Evolutionary conservation across 2,888 invertebrate genomes (phyloP).

Genomic region (Nebria salina): DNA sequence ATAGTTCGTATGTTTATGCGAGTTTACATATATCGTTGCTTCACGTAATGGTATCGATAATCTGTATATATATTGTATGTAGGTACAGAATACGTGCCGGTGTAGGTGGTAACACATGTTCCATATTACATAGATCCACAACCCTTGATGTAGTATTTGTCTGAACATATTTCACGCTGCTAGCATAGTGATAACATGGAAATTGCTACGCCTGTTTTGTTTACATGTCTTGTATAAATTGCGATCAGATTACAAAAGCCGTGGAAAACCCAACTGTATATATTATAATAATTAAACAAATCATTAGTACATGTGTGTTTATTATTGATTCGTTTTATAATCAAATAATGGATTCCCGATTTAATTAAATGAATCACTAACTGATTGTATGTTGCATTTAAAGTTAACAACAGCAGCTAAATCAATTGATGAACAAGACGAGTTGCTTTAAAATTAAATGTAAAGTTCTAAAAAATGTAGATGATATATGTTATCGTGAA

Average conservation of each 20-base stretch:
- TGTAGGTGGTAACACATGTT: background rate
- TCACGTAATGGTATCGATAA: background rate
- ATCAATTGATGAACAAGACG: too few relatives aligned
- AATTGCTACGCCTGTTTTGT: background rate
- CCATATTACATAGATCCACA: background rate
- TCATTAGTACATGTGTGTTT: too few relatives aligned
- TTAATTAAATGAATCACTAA: too few relatives aligned
- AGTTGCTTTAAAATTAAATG: too few relatives aligned
- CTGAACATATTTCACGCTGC: background rate
- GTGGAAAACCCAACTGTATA: background rate
- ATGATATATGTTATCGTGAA: too few relatives aligned
- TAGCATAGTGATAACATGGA: background rate
- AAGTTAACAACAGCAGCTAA: too few relatives aligned
- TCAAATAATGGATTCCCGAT: too few relatives aligned
- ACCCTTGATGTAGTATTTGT: background rate
- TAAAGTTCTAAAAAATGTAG: too few relatives aligned
- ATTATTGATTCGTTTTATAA: too few relatives aligned
- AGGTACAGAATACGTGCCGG: background rate
- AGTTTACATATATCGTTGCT: background rate
- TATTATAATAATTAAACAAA: too few relatives aligned
- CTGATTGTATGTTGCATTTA: too few relatives aligned
- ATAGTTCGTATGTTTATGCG: background rate
- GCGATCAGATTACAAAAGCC: background rate
- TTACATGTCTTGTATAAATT: background rate
- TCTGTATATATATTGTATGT: too few relatives aligned